Evolutionary conservation across 2,888 invertebrate species (phyloP).

Genomic region (Apodemia zela): DNA sequence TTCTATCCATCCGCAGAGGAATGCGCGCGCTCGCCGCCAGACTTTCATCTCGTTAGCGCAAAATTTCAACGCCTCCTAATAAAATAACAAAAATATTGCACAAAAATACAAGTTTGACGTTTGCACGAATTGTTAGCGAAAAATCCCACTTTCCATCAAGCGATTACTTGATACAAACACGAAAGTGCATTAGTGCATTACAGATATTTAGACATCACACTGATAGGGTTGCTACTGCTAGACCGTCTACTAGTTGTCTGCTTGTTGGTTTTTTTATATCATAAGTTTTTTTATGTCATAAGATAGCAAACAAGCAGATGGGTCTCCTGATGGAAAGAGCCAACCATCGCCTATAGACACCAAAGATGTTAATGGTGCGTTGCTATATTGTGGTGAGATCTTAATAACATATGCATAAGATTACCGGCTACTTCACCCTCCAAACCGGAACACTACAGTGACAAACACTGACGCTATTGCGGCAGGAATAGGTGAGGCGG

Average conservation of each 20-base stretch:
- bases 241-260: background rate
- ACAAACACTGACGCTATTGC: too few species aligned
- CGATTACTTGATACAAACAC: conserved; percentile 76
- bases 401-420: too few species aligned
- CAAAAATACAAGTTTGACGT: conserved; percentile 47
- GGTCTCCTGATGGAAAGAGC: too few species aligned
- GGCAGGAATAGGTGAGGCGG: too few species aligned
- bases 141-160: conserved; percentile 65
- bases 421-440: too few species aligned
- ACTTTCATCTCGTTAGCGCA: conserved; percentile 73
- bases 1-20: conserved; percentile 39
- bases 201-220: conserved; percentile 38
- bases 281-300: too few species aligned
- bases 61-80: conserved; percentile 56
- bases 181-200: conserved; percentile 58
- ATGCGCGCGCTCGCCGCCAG: conserved; percentile 53
- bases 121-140: conserved; percentile 41
- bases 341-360: too few species aligned
- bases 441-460: too few species aligned
- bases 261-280: too few species aligned
- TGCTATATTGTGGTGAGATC: too few species aligned
- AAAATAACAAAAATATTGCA: conserved; percentile 49
- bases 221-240: background rate
- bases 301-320: too few species aligned
- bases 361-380: too few species aligned